Evolutionary conservation across 35 echinoderm and acorn worm genomes (phyloP).

Genomic region (Lytechinus variegatus): DNA sequence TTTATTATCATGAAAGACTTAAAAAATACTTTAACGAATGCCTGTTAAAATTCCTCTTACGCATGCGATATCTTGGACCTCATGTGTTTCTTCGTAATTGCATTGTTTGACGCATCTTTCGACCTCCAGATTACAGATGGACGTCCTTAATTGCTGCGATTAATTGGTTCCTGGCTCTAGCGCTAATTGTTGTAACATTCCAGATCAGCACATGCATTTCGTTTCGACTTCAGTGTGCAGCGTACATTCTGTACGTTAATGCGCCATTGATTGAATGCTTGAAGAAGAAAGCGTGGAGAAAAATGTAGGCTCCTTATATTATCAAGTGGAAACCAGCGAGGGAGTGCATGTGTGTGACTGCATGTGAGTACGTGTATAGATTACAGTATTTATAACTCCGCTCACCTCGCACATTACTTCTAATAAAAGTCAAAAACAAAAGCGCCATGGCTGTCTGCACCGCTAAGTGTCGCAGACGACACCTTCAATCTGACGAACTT

Average conservation of each 20-base stretch:
- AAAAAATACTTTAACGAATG: neutral
- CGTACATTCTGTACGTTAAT: neutral
- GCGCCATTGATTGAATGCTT: neutral
- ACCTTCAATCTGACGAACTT: slow-evolving; percentile 1
- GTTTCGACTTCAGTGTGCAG: neutral
- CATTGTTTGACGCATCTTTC: too few relatives aligned
- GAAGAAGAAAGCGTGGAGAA: too few relatives aligned
- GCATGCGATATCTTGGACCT: too few relatives aligned
- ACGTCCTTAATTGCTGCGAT: too few relatives aligned
- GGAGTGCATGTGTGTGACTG: too few relatives aligned
- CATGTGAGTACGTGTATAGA: neutral
- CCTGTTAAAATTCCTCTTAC: too few relatives aligned
- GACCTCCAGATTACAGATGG: too few relatives aligned
- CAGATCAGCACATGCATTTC: neutral
- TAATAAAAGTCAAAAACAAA: slow-evolving; percentile 1
- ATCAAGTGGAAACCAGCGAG: too few relatives aligned
- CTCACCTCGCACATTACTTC: neutral
- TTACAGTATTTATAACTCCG: neutral
- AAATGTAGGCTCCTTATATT: too few relatives aligned
- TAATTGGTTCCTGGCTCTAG: too few relatives aligned
- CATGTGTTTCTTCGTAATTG: too few relatives aligned
- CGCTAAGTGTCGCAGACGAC: neutral
- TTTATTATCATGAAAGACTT: neutral
- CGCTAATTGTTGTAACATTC: too few relatives aligned
- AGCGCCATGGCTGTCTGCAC: neutral